Evolutionary conservation across 2,888 invertebrate genomes (phyloP), one percentile per base, ranked within the genome.

Genomic region (Rotaria macrura): DNA sequence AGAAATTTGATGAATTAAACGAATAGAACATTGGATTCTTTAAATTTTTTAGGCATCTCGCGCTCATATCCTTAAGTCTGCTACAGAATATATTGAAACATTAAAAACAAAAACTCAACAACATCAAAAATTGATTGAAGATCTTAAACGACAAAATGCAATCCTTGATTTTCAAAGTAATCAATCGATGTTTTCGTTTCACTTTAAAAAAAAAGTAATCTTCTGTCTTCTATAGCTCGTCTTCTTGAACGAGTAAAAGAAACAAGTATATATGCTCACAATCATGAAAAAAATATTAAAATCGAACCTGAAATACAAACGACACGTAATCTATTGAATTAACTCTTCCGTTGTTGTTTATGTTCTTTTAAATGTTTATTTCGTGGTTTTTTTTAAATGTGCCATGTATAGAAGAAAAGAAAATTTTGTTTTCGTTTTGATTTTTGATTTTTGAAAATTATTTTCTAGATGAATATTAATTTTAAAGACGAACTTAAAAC

Each of bases 21-120:
- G 20, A 20, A 2, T 9, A 74, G 12, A 74, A 74, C 3, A 23
- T n/a, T n/a, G 7, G n/a, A 74, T 74, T 74, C 4, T 6, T 52
- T 23, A 1, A 17, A 49, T 85, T 34, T 87, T 89, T 17, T 88
- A 92, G 91, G 91, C 92, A 14, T 97, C 97, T 89, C 93, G 98
- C 89, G 98, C 98, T 84, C 96, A 97, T 92, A 98, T 99, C 89
- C 92, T 99, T 87, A 97, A 98, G 90, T 96, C 97, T 90, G 97
- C 98, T 87, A 96, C 97, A 5, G 98, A 98, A 90, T 98, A 97
- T 90, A 99, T 99, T 89, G 94, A 95, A 89, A 94, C 94, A 87
- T 96, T 98, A 96, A 93, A 96, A 88, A 93, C 94, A 88, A 96
- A 97, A 92, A 97, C 97, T 90, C 94, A 93, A 87, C 94, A 95